Evolutionary conservation across 2,113 vertebrate genomes (phyloP).

Genomic region (Mobula birostris): DNA sequence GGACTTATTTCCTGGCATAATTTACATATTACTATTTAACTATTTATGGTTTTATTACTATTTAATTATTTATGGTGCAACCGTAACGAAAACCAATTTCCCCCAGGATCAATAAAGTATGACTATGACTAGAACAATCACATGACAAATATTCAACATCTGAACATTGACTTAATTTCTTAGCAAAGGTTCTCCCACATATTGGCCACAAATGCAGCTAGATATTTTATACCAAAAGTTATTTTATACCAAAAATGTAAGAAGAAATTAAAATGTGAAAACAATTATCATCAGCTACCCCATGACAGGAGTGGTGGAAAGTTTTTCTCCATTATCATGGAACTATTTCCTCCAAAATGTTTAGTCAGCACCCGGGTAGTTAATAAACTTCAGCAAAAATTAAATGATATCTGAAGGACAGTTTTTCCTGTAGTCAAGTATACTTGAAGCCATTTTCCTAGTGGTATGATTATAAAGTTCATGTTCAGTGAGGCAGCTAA

Average conservation of each 20-base stretch:
- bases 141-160: constrained; percentile 42
- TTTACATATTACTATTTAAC: no score
- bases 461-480: not conserved
- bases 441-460: not conserved
- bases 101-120: no score
- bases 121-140: no score
- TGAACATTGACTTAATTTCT: constrained; percentile 43
- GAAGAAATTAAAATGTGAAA: constrained; percentile 15
- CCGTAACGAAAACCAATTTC: no score
- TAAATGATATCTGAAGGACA: not conserved
- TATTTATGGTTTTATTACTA: no score
- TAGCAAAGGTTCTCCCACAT: constrained; percentile 27
- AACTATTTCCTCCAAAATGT: not conserved
- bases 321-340: not conserved
- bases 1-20: no score
- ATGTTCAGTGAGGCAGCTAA: not conserved
- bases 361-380: not conserved
- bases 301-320: constrained; percentile 5
- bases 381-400: not conserved
- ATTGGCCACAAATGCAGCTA: not conserved
- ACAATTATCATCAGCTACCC: not conserved
- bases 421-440: not conserved
- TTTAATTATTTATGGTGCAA: no score
- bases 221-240: not conserved
- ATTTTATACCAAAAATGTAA: not conserved